Base-by-base conservation (phyloP, 1,140 invertebrate genomes). In the Manduca sexta region DNA sequence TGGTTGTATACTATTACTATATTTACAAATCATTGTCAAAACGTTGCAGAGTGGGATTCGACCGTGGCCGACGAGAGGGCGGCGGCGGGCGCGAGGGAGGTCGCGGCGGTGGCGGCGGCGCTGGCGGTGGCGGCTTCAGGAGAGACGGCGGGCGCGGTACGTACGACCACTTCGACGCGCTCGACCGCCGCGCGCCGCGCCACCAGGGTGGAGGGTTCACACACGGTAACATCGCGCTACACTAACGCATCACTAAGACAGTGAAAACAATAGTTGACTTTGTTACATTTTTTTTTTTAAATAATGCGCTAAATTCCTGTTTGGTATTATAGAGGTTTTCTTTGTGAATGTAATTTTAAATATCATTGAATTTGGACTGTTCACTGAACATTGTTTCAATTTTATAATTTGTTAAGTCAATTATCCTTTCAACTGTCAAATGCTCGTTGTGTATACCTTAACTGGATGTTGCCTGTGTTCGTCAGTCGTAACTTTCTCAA, bases 31-130 rank as follows among this genome's bases (percentile, higher is more conserved):
- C 52, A 83, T n/a, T n/a, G n/a, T n/a, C n/a, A n/a, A n/a, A n/a
- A n/a, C n/a, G n/a, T n/a, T n/a, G 79, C 53, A 74, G 82, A 41
- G 85, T 83, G 46, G 81, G 74, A 13, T 86, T 86, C 49, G 73
- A 78, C 56, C 72, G 66, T 38, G 71, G 73, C 0, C 73, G 81
- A 52, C 80, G 70, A 51, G 84, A 71, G 59, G 84, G 86, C 55
- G 77, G 74, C 56, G 73, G 71, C 45, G 71, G 78, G 59, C 74
- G 64, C 33, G 60, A 52, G 52, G 71, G 1, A 65, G 74, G 69
- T n/a, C 59, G 68, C 69, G 74, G 64, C 74, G 82, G 66, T 77
- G 81, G 54, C 53, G 71, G 1, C 65, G 74, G 69, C 12, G 60
- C 67, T 67, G 74, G 64, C 74, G 83, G 66, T 76, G 81, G 64